Conservation (phyloP, 64 coral and sea anemone species). For the Trachythela sp. region DNA sequence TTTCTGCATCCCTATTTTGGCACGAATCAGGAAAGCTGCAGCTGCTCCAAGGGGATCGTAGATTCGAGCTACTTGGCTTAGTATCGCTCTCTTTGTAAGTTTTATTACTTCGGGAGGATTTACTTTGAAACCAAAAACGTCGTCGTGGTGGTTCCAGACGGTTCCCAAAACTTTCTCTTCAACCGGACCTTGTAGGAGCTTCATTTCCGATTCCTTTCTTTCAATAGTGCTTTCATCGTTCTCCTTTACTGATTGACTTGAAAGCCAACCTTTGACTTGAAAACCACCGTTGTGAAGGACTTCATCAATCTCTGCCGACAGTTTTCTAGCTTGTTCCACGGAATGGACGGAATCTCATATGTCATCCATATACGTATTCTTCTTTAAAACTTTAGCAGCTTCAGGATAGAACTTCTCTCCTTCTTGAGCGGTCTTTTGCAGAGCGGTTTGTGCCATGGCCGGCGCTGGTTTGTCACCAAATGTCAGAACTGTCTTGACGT, state of each 20-base stretch:
- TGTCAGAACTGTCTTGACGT: not conserved
- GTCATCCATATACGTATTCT: conserved; percentile 1
- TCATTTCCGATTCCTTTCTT: conserved; percentile 7
- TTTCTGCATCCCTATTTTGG: conserved; percentile 48
- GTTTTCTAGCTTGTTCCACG: conserved; percentile 24
- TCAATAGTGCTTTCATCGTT: not conserved
- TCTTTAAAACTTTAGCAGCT: not conserved
- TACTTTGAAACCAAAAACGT: too few species aligned
- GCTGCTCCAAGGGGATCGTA: too few species aligned
- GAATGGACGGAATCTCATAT: conserved; percentile 23
- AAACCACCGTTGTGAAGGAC: conserved; percentile 39
- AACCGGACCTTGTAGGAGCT: conserved; percentile 26
- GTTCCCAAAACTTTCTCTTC: conserved; percentile 52
- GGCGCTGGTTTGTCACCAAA: not conserved
- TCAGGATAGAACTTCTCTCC: not conserved
- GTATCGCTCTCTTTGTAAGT: too few species aligned
- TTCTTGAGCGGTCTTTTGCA: not conserved
- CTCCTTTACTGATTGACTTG: conserved; percentile 12
- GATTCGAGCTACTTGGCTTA: too few species aligned
- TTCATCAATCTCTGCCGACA: conserved; percentile 43
- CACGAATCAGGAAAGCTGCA: conserved; percentile 34
- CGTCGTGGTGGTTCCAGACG: not conserved
- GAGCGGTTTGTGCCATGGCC: conserved; percentile 3
- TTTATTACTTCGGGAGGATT: too few species aligned
- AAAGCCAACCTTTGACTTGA: conserved; percentile 34